Evolutionary conservation across 2,113 vertebrate genomes (phyloP).

Genomic region (Uria aalge): DNA sequence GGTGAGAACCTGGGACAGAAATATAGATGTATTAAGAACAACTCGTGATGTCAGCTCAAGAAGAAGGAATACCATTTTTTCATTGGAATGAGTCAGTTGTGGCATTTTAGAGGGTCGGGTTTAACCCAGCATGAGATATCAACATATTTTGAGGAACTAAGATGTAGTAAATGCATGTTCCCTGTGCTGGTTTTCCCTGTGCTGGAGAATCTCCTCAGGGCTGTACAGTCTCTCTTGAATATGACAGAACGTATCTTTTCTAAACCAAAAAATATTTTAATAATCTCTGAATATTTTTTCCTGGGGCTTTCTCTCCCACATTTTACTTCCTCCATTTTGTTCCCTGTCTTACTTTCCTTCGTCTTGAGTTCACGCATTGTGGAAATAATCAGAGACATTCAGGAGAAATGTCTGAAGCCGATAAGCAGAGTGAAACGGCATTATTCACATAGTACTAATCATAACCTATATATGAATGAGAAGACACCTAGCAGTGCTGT

Average conservation of each 20-base stretch:
- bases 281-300: neutral
- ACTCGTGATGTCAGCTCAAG: neutral
- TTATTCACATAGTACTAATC: slow-evolving; percentile 51
- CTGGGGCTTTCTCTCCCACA: neutral
- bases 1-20: neutral
- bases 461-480: slow-evolving; percentile 35
- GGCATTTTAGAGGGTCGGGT: neutral
- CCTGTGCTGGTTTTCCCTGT: neutral
- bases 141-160: neutral
- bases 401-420: slow-evolving; percentile 30
- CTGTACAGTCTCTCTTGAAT: neutral
- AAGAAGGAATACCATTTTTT: neutral
- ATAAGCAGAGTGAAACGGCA: slow-evolving; percentile 40
- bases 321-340: neutral
- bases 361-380: neutral
- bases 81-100: neutral
- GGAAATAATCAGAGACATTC: slow-evolving; percentile 64
- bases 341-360: slow-evolving; percentile 14
- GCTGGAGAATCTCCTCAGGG: neutral
- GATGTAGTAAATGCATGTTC: neutral
- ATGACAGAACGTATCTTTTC: neutral
- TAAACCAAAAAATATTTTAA: neutral
- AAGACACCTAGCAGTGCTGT: neutral
- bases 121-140: neutral
- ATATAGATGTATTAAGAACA: neutral